Evolutionary conservation across 2,113 vertebrate species (phyloP), one percentile per base, ranked within the genome.

Genomic region (Caloenas nicobarica): DNA sequence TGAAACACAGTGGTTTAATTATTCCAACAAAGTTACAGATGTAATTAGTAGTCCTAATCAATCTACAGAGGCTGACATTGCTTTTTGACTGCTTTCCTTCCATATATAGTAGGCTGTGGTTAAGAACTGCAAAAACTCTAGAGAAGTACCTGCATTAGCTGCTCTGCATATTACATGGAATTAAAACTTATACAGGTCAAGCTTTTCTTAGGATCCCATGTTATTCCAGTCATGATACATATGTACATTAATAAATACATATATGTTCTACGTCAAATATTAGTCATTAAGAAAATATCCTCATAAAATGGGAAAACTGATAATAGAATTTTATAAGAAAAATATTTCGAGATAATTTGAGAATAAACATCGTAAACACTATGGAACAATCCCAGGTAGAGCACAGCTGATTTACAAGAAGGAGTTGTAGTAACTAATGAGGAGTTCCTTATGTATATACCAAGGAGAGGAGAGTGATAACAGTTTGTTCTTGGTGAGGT

Each of bases 71-170:
- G 62, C 58, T 96, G 78, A 74, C 66, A 58, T 50, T 89, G 50
- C 28, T 93, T 96, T 95, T 80, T 91, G 56, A 90, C 90, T 93
- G 83, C 88, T 90, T 94, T 93, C 46, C 58, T 96, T 96, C 73
- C 88, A 48, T 95, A 73, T 89, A 77, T 92, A 96, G 92, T 94
- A 96, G 92, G 79, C 93, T 97, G 82, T 92, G 93, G 88, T 95
- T 96, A 97, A 97, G 95, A 97, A 96, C 50, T 89, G 73, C 83
- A 96, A 58, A 79, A 86, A 89, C 54, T 72, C 62, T 73, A 79
- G 36, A 72, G 26, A 81, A 40, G 25, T 91, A 73, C 10, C 51
- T 93, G 10, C 76, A 33, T 93, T 94, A 91, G 24, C 72, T 95
- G 70, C 68, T 95, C 51, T 89, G 44, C 13, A 1, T 91, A 74